These are phyloP conservation scores for Gnathonemus echidnorhynchus DNA, from an alignment of 2,113 vertebrate genomes.

Conservation along the genomic window DNA sequence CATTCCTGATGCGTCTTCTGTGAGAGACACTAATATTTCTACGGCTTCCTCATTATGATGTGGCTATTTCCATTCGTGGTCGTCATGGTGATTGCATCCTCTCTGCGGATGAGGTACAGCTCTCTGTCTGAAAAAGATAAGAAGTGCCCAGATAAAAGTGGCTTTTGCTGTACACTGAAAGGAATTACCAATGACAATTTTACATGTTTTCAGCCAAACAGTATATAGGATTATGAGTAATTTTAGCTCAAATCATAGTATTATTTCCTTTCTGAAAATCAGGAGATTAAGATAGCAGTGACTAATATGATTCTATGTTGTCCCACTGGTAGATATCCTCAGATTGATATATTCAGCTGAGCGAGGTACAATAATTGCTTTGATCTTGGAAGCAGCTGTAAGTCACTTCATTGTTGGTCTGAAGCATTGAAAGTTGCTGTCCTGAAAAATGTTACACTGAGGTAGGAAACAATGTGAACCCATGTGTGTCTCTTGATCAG, in stretches of 20 bases:
- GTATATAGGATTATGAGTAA: neutral
- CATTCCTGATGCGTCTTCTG: neutral
- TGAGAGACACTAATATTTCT: neutral
- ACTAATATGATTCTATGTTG: neutral
- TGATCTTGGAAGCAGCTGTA: neutral
- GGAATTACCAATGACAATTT: neutral
- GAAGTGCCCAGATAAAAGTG: neutral
- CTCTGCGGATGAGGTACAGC: neutral
- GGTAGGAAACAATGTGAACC: neutral
- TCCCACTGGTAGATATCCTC: neutral
- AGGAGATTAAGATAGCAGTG: neutral
- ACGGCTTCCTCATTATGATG: neutral
- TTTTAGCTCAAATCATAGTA: neutral
- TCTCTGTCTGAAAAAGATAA: neutral
- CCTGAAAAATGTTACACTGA: neutral
- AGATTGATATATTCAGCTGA: neutral
- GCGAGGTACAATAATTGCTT: neutral
- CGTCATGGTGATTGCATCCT: slow-evolving; percentile 11
- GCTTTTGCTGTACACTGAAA: neutral
- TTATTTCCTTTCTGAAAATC: neutral
- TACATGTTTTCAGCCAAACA: neutral
- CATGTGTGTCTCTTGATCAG: neutral
- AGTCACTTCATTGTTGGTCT: neutral
- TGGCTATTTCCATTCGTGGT: neutral
- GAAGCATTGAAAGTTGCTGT: neutral